Conservation (phyloP, 2,797 vertebrate species). For the Dromococcyx pavoninus region DNA sequence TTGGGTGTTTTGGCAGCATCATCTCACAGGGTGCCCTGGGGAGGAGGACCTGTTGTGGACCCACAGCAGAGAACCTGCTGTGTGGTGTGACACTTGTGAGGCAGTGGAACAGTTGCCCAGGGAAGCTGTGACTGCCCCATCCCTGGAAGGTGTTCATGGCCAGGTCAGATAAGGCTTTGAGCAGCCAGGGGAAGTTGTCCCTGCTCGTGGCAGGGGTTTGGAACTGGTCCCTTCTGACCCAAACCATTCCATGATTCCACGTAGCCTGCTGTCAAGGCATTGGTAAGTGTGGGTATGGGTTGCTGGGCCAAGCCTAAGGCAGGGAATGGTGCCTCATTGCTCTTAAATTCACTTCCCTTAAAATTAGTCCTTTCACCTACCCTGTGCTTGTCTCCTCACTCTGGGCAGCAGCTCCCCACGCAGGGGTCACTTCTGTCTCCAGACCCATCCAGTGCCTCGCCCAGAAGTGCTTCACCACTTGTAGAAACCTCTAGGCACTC, state of each 20-base stretch:
- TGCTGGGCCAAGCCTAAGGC: not conserved
- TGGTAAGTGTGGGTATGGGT: not conserved
- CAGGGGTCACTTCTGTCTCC: not conserved
- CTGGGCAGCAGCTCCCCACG: not conserved
- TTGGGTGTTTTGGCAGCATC: no score
- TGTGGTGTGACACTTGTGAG: fast-evolving
- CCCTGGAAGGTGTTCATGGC: no score
- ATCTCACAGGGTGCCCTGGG: not conserved
- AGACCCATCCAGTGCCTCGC: not conserved
- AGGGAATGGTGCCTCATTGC: not conserved
- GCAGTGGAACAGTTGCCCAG: no score
- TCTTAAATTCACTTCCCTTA: not conserved
- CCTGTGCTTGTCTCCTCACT: not conserved
- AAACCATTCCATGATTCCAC: no score
- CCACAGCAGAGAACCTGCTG: not conserved
- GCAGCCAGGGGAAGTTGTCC: no score
- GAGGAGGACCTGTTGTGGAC: not conserved
- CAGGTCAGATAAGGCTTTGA: no score
- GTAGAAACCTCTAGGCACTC: not conserved
- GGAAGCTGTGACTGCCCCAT: no score
- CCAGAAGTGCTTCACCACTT: not conserved
- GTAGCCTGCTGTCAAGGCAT: not conserved
- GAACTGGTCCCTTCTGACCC: no score
- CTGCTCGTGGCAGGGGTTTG: no score
- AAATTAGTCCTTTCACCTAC: not conserved